phyloP scores from a whole-genome alignment of 2,113 vertebrate genomes.

The Chaetorhynchus papuensis region DNA sequence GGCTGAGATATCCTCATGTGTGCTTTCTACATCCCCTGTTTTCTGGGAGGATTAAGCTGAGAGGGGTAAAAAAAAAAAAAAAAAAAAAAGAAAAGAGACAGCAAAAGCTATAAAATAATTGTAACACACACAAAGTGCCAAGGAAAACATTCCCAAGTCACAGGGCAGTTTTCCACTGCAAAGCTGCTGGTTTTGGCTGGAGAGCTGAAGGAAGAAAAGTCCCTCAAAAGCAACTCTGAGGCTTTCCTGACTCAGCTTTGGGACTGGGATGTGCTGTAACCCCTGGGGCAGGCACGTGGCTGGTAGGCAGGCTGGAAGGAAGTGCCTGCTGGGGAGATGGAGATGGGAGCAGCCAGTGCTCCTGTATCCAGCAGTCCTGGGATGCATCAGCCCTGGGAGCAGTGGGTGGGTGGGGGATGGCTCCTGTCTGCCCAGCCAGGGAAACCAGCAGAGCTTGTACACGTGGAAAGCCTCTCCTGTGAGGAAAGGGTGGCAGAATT shows the following conservation, averaged over 20 bases:
- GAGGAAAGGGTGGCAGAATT: background rate
- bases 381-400: rapidly evolving
- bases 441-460: too few species aligned
- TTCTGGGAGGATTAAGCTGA: background rate
- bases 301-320: background rate
- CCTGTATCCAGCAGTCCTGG: background rate
- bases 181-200: background rate
- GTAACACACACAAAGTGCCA: background rate
- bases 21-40: background rate
- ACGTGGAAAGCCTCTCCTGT: background rate
- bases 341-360: background rate
- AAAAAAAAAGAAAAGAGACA: background rate
- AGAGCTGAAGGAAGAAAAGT: background rate
- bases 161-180: background rate
- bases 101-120: background rate
- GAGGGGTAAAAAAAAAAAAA: too few species aligned
- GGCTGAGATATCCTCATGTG: background rate
- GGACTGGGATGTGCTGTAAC: background rate
- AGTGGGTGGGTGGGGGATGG: rapidly evolving
- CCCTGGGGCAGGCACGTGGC: background rate
- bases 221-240: background rate
- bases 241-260: background rate
- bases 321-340: background rate
- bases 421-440: background rate
- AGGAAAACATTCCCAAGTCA: background rate